phyloP scores from a whole-genome alignment of 2,888 invertebrate genomes.

The Laothoe populi region DNA sequence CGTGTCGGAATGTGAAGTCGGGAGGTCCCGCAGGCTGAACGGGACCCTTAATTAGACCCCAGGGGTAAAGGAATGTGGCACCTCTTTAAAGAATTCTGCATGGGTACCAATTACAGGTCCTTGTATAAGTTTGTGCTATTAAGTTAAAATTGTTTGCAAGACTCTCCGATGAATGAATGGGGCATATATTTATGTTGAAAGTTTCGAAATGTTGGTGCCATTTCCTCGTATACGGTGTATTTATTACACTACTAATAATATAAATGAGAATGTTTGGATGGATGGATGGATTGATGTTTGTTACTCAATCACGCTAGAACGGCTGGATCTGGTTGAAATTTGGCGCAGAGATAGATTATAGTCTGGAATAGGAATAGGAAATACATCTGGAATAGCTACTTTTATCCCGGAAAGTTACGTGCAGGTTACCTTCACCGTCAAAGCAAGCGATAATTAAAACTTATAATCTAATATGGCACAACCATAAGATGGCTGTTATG shows the following conservation, averaged over 20 bases:
- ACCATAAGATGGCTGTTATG: not conserved
- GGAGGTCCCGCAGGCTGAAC: constrained; percentile 24
- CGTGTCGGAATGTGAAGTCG: constrained; percentile 28
- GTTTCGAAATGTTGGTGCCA: not conserved
- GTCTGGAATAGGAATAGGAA: no score
- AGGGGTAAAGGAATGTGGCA: constrained; percentile 18
- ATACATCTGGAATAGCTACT: no score
- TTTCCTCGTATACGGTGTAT: no score
- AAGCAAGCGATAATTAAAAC: no score
- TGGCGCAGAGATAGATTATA: no score
- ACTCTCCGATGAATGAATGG: not conserved
- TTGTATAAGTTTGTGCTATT: not conserved
- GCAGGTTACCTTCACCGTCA: no score
- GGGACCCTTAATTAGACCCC: constrained; percentile 22
- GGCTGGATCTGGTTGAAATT: no score
- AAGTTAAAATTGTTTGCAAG: constrained; percentile 5
- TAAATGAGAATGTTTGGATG: not conserved
- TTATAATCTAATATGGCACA: no score
- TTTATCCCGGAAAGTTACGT: no score
- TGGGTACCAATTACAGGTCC: not conserved
- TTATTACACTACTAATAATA: no score
- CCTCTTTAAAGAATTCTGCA: constrained; percentile 23
- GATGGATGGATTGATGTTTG: no score
- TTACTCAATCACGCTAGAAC: no score
- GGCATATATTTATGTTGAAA: constrained; percentile 3